Base-by-base conservation (phyloP, 2,797 vertebrate species). In the Emydoidea blandingii region DNA sequence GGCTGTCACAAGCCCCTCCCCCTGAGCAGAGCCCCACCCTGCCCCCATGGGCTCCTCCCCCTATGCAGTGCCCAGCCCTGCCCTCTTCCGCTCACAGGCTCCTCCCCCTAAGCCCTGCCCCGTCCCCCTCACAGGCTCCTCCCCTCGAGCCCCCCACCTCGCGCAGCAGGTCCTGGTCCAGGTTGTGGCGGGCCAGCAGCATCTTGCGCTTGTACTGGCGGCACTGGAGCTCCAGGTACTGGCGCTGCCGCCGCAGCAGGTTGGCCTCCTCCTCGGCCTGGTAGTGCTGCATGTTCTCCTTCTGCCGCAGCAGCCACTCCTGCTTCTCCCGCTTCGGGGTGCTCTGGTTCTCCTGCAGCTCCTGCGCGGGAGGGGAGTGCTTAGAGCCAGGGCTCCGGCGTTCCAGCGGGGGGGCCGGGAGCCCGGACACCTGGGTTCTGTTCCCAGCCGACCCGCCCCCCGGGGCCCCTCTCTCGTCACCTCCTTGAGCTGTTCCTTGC, bases 161-260 rank as follows among this genome's bases (percentile, higher is more conserved):
- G 97, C 99, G 97, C 85, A 99, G 98, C 95, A 99, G 98, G 95
- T 99, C 99, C 96, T 99, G 99, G 97, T 99, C 99, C 95, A 99
- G 97, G 97, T 99, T 99, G 97, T 99, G 99, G 56, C 99, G 98
- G 0, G 98, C 97, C 65, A 99, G 98, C 89, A 99, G 98, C 99
- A 99, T 99, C 98, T 99, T 99, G 96, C 99, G 99, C 97, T 99
- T 99, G 97, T 99, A 99, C 94, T 99, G 99, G 44, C 99, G 99
- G 96, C 99, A 98, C 95, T 99, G 99, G 41, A 99, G 98, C 96
- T 99, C 99, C 10, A 99, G 99, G 97, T 99, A 99, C 95, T 99
- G 99, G 91, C 99, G 98, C 97, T 99, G 99, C 29, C 99, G 97
- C 62, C 99, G 98, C 93, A 99, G 98, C 93, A 99, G 97, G 34